A percentile compares a stretch with the other conserved stretches of the same genome.
These are phyloP conservation scores for Erpetoichthys calabaricus DNA, from an alignment of 2,797 vertebrate species.

Conservation along the genomic window DNA sequence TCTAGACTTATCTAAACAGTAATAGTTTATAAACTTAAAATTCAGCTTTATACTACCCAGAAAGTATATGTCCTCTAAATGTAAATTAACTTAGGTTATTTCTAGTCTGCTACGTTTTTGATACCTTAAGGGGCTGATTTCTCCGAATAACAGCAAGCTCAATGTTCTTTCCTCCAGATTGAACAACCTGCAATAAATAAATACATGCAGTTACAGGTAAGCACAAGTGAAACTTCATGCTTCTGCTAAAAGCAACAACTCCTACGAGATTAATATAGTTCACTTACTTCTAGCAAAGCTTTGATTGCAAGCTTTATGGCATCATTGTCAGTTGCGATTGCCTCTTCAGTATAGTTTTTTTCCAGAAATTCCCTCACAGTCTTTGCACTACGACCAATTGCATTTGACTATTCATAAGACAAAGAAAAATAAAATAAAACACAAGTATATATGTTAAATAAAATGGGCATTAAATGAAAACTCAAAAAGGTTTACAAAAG, in stretches of 20 bases:
- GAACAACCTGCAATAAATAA: conserved; percentile 42
- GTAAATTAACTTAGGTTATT: too few species aligned
- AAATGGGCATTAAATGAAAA: neutral
- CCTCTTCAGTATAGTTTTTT: conserved; percentile 67
- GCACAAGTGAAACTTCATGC: neutral
- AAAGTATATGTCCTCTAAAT: too few species aligned
- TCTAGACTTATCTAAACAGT: too few species aligned
- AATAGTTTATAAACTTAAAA: too few species aligned
- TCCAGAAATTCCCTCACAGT: conserved; percentile 66
- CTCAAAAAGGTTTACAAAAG: too few species aligned
- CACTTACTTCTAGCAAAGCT: conserved; percentile 65
- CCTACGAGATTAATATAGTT: conserved; percentile 3
- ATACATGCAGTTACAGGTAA: conserved; percentile 12
- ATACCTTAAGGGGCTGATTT: conserved; percentile 60
- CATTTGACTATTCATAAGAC: conserved; percentile 48
- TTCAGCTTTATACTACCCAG: too few species aligned
- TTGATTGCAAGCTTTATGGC: conserved; percentile 62
- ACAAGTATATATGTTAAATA: neutral
- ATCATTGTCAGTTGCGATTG: conserved; percentile 56
- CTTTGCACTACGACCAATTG: conserved; percentile 63
- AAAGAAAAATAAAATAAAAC: neutral
- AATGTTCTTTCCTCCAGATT: conserved; percentile 68
- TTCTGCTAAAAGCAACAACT: neutral
- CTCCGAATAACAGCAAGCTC: conserved; percentile 61
- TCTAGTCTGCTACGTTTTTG: too few species aligned